A percentile compares a stretch with the other conserved stretches of the same genome.
These are phyloP conservation scores for Bambusicola thoracicus DNA, from an alignment of 2,113 vertebrate species.

Conservation along the genomic window DNA sequence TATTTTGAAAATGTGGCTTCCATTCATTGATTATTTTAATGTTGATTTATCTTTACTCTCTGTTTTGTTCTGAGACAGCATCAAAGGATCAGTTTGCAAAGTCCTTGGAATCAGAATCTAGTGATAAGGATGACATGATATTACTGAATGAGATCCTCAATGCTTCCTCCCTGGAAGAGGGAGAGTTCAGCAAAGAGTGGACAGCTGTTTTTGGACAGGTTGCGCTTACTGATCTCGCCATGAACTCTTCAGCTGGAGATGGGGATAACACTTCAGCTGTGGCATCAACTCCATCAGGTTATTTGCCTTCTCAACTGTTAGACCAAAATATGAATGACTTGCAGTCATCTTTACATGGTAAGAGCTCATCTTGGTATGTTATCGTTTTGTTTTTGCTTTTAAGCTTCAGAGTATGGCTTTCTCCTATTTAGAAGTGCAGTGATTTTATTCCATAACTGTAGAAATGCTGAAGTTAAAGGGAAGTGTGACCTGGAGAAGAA, in stretches of 20 bases:
- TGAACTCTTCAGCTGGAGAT: constrained; percentile 59
- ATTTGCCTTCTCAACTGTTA: constrained; percentile 92
- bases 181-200: constrained; percentile 90
- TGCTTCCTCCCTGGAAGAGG: constrained; percentile 83
- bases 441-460: background rate
- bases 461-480: background rate
- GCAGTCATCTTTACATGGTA: constrained; percentile 83
- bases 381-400: background rate
- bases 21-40: background rate
- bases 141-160: constrained; percentile 91
- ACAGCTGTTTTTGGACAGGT: constrained; percentile 87
- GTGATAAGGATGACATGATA: constrained; percentile 85
- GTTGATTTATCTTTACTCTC: background rate
- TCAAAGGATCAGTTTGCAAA: constrained; percentile 64
- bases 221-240: constrained; percentile 27
- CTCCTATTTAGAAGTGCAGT: background rate
- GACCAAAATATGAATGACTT: constrained; percentile 89
- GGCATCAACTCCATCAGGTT: constrained; percentile 75
- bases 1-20: background rate
- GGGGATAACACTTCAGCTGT: constrained; percentile 60
- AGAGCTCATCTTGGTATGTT: background rate
- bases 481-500: background rate
- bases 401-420: background rate
- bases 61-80: constrained; percentile 61
- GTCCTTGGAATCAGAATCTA: constrained; percentile 70